These are phyloP conservation scores for Liodrosophila aerea DNA, from an alignment of 2,888 invertebrate species.

Conservation along the genomic window DNA sequence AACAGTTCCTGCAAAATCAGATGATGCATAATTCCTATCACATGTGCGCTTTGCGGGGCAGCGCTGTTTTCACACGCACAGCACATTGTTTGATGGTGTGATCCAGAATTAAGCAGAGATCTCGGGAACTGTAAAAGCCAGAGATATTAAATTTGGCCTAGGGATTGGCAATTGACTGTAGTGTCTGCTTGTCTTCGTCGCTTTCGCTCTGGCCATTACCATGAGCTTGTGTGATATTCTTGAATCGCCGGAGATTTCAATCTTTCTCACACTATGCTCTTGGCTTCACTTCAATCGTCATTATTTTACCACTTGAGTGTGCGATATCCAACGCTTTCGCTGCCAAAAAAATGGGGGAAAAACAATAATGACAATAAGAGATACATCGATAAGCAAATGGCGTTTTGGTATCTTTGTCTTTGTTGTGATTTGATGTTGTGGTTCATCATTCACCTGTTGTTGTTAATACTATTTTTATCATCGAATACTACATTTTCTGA, in stretches of 20 bases:
- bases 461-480: constrained; percentile 14
- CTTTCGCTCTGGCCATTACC: constrained; percentile 33
- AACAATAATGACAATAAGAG: constrained; percentile 7
- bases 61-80: no score
- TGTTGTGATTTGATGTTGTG: constrained; percentile 18
- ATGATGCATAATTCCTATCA: no score
- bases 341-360: constrained; percentile 31
- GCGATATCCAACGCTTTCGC: constrained; percentile 69
- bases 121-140: no score
- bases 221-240: constrained; percentile 30
- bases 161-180: no score
- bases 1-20: no score
- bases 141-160: background rate
- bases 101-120: no score
- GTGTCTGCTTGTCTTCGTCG: background rate
- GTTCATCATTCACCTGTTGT: constrained; percentile 10
- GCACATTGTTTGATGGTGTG: no score
- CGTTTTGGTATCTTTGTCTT: constrained; percentile 1
- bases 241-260: constrained; percentile 25
- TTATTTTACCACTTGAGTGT: constrained; percentile 56
- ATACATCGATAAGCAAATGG: constrained; percentile 29
- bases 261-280: constrained; percentile 43
- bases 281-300: constrained; percentile 37
- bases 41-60: no score
- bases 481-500: constrained; percentile 8